Evolutionary conservation across 2,113 vertebrate species (phyloP).

Genomic region (Chamaetylas fuelleborni): DNA sequence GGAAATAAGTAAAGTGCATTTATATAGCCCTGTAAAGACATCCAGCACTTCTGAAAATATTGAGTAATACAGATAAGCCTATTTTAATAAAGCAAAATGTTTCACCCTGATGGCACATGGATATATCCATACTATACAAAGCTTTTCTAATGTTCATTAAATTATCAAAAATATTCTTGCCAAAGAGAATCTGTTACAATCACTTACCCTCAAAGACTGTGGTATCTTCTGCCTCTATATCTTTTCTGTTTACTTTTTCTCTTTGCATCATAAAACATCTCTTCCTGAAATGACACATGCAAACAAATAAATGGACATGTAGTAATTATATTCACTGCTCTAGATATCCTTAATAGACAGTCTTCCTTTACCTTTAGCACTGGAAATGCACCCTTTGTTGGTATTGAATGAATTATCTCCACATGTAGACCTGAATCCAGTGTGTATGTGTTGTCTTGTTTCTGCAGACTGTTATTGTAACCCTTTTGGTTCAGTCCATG

Average conservation of each 20-base stretch:
- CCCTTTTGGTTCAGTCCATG: slow-evolving; percentile 93
- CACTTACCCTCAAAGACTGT: slow-evolving; percentile 16
- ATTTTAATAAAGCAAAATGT: slow-evolving; percentile 62
- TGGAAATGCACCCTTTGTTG: slow-evolving; percentile 47
- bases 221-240: slow-evolving; percentile 36
- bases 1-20: slow-evolving; percentile 64
- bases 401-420: slow-evolving; percentile 56
- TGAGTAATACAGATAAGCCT: slow-evolving; percentile 33
- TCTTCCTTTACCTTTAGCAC: slow-evolving; percentile 59
- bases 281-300: background rate
- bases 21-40: slow-evolving; percentile 17
- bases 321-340: background rate
- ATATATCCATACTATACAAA: slow-evolving; percentile 50
- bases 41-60: slow-evolving; percentile 36
- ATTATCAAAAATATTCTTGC: slow-evolving; percentile 47
- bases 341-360: slow-evolving; percentile 46
- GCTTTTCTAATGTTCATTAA: slow-evolving; percentile 53
- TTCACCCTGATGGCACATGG: slow-evolving; percentile 53
- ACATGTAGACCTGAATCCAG: slow-evolving; percentile 72
- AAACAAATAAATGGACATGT: slow-evolving; percentile 41
- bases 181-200: slow-evolving; percentile 40
- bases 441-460: slow-evolving; percentile 92
- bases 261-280: slow-evolving; percentile 19
- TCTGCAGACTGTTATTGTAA: slow-evolving; percentile 99
- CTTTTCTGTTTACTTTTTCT: slow-evolving; percentile 42